Conservation (phyloP, 2,888 invertebrate genomes). For the Drosophila algonquin region DNA sequence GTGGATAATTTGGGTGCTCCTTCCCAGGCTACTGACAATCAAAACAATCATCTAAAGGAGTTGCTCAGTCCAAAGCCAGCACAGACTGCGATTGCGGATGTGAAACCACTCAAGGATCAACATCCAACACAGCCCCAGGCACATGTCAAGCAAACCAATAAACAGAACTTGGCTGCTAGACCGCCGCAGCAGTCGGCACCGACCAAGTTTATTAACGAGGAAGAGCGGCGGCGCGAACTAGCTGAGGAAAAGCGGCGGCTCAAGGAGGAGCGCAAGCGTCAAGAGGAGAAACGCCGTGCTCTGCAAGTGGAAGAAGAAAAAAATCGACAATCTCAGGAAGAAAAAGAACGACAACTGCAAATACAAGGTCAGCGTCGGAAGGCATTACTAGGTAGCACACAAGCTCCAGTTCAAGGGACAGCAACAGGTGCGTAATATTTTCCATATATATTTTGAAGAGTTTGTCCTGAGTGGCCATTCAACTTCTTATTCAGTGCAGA, state of each 20-base stretch:
- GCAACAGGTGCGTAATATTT: conserved; percentile 33
- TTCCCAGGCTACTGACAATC: background rate
- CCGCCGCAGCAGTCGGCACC: conserved; percentile 36
- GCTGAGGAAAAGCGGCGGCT: conserved; percentile 79
- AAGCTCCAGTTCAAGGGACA: conserved; percentile 3
- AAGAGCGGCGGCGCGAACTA: conserved; percentile 78
- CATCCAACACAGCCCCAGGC: conserved; percentile 2
- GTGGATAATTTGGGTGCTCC: conserved; percentile 4
- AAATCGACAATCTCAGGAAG: conserved; percentile 80
- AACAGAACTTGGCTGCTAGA: conserved; percentile 2
- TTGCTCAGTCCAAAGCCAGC: background rate
- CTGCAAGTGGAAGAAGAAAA: conserved; percentile 79
- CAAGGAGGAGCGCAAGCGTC: conserved; percentile 82
- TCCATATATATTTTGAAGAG: background rate
- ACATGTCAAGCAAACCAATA: conserved; percentile 21
- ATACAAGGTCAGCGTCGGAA: conserved; percentile 83
- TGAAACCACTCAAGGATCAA: conserved; percentile 16
- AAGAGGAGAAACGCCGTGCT: conserved; percentile 80
- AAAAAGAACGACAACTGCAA: conserved; percentile 82
- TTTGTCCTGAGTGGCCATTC: too few relatives aligned
- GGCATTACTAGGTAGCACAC: conserved; percentile 68
- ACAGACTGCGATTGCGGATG: background rate
- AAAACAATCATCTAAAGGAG: conserved; percentile 2
- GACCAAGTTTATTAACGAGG: conserved; percentile 57
- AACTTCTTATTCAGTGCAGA: too few relatives aligned